Base-by-base conservation (phyloP, 2,888 invertebrate genomes). In the Caenorhabditis sinica region DNA sequence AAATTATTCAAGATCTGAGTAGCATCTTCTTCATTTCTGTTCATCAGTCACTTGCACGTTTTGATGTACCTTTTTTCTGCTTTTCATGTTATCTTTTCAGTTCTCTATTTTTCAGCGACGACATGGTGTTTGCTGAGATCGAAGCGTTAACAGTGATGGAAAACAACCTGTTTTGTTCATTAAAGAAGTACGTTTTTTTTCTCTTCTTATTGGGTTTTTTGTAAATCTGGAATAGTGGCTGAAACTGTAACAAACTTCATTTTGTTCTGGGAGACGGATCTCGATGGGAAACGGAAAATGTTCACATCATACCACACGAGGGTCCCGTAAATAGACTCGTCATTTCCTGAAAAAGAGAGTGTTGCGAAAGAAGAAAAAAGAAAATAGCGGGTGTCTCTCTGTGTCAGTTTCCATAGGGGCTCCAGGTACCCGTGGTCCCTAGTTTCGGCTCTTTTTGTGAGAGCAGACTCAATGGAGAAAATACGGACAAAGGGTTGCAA, bases 111-210 rank as follows among this genome's bases (percentile, higher is more conserved):
- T 83, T 58, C 84, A 84, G 84, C 75, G 84, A 84, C 56, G 83
- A 83, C 69, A 84, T 84, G 84, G 84, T 80, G 28, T 80, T 79
- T 60, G 82, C 77, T 3, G 87, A 86, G 36, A 85, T 89, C 76
- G 89, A 89, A 56, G 88, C 89, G 28, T 40, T 89, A 65, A 81
- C 86, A 8, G 87, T 85, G 13, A 88, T 90, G 89, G 90, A 90
- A 68, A 90, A 90, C 83, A 87, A 88, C 61, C 75, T 90, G 58
- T 88, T 90, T 82, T 88, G 85, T 73, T 82, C 82, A 15, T 60
- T 82, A 43, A 82, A 87, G 82, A 85, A 74, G 87, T 87, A 56
- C 58, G 86, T 86, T 66, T 75, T 25, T 36, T 36, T 63, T 49
- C 13, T 20, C 20, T 33, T 30, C 40, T 40, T 28, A 2, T n/a